Base-by-base conservation (phyloP, 2,888 invertebrate species). In the Boloria selene region DNA sequence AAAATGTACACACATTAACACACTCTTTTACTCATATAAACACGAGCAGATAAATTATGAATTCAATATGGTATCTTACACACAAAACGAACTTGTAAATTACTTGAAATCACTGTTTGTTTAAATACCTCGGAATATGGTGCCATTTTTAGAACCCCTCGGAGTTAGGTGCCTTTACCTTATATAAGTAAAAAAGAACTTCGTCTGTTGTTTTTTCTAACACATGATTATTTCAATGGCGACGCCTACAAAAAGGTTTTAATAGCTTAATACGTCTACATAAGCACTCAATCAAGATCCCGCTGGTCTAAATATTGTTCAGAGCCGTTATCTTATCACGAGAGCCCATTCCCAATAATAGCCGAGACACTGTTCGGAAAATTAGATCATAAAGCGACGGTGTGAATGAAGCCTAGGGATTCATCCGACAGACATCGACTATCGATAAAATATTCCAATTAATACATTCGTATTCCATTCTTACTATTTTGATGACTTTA, bases 331-430 rank as follows among this genome's bases (percentile, higher is more conserved):
- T 87, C 87, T 88, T 86, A 88, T 86, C 87, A 70, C 56, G 64
- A 64, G 73, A 74, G 75, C 74, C 78, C 77, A 80, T 78, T 82
- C 70, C 74, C 73, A 77, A 79, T 82, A 81, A 83, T 79, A 83
- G 77, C 73, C 70, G 71, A 78, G 79, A 76, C 75, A 74, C 77
- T 76, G 76, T 79, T 74, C 73, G 73, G 76, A 72, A 79, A 80
- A 82, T 82, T 81, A 80, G 78, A 78, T 75, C 74, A 73, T 76
- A 64, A 59, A 50, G 50, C 38, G 59, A 75, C 75, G 75, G 76
- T 77, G 81, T 80, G 80, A 85, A 84, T 81, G 75, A 75, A 71
- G 75, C 59, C 63, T 82, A 86, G 85, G 75, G 85, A 85, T 81
- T 79, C 79, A 79, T 77, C 70, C 73, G 54, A 70, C 74, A 77